Conservation (phyloP, 2,797 vertebrate genomes). For the Discoglossus pictus region DNA sequence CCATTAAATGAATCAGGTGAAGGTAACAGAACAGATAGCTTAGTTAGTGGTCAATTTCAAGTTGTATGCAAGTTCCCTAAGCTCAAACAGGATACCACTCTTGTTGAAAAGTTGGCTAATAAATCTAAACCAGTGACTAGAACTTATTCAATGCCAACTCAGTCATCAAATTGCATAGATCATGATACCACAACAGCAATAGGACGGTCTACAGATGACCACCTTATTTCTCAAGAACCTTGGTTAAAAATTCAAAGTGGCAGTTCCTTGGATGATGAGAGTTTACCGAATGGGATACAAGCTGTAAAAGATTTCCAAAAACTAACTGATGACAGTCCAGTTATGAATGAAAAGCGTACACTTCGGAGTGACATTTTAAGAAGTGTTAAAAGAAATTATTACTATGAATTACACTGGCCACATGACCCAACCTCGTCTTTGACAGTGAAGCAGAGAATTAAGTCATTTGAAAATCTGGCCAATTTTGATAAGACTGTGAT, state of each 20-base stretch:
- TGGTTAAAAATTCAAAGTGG: conserved; percentile 49
- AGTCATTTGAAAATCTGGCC: conserved; percentile 93
- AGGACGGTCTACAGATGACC: background rate
- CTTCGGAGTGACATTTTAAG: conserved; percentile 58
- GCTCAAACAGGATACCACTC: rapidly evolving
- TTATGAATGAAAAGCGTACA: conserved; percentile 42
- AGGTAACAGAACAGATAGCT: conserved; percentile 40
- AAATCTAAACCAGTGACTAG: conserved; percentile 65
- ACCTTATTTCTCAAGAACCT: conserved; percentile 8
- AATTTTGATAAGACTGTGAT: conserved; percentile 78
- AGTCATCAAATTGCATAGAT: conserved; percentile 52
- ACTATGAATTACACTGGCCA: conserved; percentile 72
- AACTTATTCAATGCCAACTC: conserved; percentile 75
- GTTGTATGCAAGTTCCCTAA: conserved; percentile 5
- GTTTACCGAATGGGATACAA: background rate
- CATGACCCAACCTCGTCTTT: conserved; percentile 79
- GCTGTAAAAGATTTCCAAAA: background rate
- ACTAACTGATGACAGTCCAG: rapidly evolving
- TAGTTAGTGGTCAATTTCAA: background rate
- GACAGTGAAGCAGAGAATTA: conserved; percentile 91
- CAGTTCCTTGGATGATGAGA: conserved; percentile 52
- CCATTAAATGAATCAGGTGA: conserved; percentile 51
- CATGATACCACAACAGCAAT: conserved; percentile 40
- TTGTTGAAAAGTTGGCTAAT: conserved; percentile 53
- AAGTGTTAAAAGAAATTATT: conserved; percentile 71